Base-by-base conservation (phyloP, 1,140 invertebrate species). In the Ostrea edulis region DNA sequence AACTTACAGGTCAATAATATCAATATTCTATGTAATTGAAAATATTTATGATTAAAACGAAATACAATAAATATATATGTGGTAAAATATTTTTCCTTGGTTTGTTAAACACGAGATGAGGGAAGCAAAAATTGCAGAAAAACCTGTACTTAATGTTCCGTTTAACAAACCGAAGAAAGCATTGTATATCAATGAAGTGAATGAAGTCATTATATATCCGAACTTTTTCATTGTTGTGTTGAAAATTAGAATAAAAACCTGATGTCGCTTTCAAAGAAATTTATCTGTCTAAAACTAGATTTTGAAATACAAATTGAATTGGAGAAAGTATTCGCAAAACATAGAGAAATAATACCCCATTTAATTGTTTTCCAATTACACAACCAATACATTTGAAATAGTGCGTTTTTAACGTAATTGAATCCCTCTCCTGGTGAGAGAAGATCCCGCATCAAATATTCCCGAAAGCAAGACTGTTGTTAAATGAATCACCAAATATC, bases 331-430 rank as follows among this genome's bases (percentile, higher is more conserved):
- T 29, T 77, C 7, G 55, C 55, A 77, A 77, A 77, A 25, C 12
- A 77, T 29, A 17, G 2, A 35, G 68, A 77, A 77, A 77, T 35
- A 77, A 77, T 77, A 77, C 25, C 25, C 29, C 29, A 1, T 29
- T 29, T 77, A 77, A 35, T 77, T 77, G 68, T 77, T 77, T 77
- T 35, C 29, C 68, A 77, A 77, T 77, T 77, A 77, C 25, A 77
- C 22, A 22, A 77, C 8, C 25, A 35, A 77, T 77, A 77, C 14
- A 77, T 77, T 77, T 77, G 29, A 77, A 77, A 77, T 25, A 35
- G 68, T 14, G 25, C 68, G 68, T 29, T 77, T 77, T 77, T 77
- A 77, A 77, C 14, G 68, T 77, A 77, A 77, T 77, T 77, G 68
- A 77, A 77, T 77, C 68, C 25, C 68, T 77, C 68, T 25, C 68